Evolutionary conservation across 30 jellyfish, hydroid and myxozoan genomes (phyloP).

Genomic region (Turritopsis dohrnii): DNA sequence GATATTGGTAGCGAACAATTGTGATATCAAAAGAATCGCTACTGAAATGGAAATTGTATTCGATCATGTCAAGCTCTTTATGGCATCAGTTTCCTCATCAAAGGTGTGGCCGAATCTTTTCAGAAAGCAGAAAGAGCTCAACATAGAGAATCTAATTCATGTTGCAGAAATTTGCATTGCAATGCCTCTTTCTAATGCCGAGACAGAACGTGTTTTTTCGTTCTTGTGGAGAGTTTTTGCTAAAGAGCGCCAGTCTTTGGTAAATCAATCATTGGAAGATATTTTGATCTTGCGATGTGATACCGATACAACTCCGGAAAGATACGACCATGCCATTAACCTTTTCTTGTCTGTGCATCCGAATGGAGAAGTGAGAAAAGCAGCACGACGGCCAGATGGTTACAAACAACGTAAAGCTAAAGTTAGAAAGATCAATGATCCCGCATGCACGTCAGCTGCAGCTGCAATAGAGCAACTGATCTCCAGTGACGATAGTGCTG

Average conservation of each 20-base stretch:
- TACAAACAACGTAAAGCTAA: too few relatives aligned
- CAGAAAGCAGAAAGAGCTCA: too few relatives aligned
- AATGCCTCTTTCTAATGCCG: conserved; percentile 25
- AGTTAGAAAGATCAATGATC: too few relatives aligned
- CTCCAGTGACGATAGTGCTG: too few relatives aligned
- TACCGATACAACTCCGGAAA: background rate
- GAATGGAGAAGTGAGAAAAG: conserved; percentile 12
- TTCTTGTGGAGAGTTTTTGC: conserved; percentile 28
- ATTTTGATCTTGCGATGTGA: background rate
- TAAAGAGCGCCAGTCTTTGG: conserved; percentile 14
- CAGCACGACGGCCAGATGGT: conserved; percentile 12
- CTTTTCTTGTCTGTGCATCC: background rate
- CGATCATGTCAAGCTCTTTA: background rate
- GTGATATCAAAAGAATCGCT: background rate
- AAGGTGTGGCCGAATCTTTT: conserved; percentile 2
- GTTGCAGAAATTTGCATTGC: conserved; percentile 6
- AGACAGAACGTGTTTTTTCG: conserved; percentile 23
- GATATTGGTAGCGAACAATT: background rate
- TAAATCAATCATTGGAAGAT: background rate
- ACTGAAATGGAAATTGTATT: background rate
- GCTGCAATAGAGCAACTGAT: too few relatives aligned
- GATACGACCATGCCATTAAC: conserved; percentile 11
- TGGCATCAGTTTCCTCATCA: background rate
- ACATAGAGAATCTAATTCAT: conserved; percentile 9
- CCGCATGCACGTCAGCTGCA: too few relatives aligned